phyloP scores from a whole-genome alignment of 1,140 invertebrate genomes.

The Tribolium castaneum region DNA sequence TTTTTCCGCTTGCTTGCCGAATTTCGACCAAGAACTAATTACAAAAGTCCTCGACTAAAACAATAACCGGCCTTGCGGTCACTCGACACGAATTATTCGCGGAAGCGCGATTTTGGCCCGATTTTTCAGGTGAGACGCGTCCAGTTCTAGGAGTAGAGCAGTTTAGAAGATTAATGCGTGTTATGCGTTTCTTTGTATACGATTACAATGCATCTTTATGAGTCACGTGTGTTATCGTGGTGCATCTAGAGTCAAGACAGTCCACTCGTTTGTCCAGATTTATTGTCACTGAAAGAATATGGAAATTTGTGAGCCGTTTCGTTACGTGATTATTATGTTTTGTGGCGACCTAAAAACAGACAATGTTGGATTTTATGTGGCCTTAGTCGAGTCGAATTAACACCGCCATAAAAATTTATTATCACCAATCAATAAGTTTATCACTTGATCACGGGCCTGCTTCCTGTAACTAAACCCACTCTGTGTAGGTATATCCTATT shows the following conservation, averaged over 20 bases:
- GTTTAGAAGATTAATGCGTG: background rate
- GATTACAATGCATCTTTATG: slow-evolving; percentile 21
- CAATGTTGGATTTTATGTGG: background rate
- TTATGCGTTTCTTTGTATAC: slow-evolving; percentile 5
- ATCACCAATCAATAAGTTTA: background rate
- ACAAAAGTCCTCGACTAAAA: slow-evolving; percentile 5
- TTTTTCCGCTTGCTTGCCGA: slow-evolving; percentile 1
- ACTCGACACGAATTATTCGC: background rate
- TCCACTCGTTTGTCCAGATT: slow-evolving; percentile 29
- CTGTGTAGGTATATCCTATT: background rate
- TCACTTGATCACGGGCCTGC: background rate
- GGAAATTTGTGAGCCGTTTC: slow-evolving; percentile 2
- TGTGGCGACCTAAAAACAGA: background rate
- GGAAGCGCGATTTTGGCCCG: too few species aligned
- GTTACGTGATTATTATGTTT: slow-evolving; percentile 27
- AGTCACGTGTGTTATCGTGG: slow-evolving; percentile 6
- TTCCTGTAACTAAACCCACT: background rate
- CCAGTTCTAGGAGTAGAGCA: too few species aligned
- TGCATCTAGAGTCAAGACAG: slow-evolving; percentile 10
- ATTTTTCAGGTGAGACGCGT: too few species aligned
- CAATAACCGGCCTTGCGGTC: slow-evolving; percentile 9
- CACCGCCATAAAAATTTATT: background rate
- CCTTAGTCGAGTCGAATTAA: background rate
- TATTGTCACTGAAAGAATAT: slow-evolving; percentile 22
- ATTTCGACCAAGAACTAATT: slow-evolving; percentile 12